Percentiles rank a stretch among this genome's conserved stretches.
phyloP scores from a whole-genome alignment of 2,113 vertebrate genomes.

The Mormoops blainvillei region DNA sequence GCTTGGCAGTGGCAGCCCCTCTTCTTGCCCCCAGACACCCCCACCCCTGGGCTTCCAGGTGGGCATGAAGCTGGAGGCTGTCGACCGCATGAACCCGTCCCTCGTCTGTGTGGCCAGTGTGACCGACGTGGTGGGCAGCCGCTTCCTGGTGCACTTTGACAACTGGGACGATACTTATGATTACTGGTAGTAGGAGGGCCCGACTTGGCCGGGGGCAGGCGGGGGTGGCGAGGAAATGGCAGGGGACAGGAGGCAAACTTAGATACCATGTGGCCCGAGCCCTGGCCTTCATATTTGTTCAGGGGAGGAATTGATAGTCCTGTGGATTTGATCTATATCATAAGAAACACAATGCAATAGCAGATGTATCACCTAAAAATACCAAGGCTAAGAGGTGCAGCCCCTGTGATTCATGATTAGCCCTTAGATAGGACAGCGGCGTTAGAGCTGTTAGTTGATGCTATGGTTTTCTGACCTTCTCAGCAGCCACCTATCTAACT shows the following conservation, averaged over 20 bases:
- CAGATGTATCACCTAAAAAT: background rate
- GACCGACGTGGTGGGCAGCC: constrained; percentile 91
- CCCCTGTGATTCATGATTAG: background rate
- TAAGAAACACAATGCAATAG: background rate
- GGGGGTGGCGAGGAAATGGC: background rate
- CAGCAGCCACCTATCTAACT: background rate
- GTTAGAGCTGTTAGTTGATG: background rate
- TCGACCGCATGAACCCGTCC: constrained; percentile 98
- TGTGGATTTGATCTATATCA: background rate
- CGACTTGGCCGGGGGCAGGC: background rate
- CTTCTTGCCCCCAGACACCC: constrained; percentile 79
- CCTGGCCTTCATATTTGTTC: background rate
- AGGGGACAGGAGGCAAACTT: background rate
- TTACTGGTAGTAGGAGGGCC: constrained; percentile 88
- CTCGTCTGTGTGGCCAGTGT: constrained; percentile 97
- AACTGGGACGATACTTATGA: constrained; percentile 99
- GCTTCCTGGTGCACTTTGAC: constrained; percentile 98
- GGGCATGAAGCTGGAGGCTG: constrained; percentile 97
- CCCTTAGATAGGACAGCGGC: background rate
- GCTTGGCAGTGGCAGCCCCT: background rate
- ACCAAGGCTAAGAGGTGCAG: background rate
- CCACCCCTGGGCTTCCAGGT: constrained; percentile 88
- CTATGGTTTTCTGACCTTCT: background rate
- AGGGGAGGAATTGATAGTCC: background rate
- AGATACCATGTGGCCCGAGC: background rate